Conservation (phyloP, 2,797 vertebrate genomes). For the Eleutherodactylus coqui region DNA sequence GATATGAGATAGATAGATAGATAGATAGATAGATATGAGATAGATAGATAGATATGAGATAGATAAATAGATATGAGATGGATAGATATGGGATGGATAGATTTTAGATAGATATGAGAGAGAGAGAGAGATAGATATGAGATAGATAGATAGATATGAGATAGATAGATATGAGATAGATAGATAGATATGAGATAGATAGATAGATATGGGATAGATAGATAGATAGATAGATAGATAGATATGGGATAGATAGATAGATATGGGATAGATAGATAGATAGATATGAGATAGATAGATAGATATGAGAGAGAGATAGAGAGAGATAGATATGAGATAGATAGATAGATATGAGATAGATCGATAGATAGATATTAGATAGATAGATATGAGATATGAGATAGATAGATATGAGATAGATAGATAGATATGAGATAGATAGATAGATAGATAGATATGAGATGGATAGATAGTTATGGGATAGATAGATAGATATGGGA, state of each 20-base stretch:
- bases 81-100: background rate
- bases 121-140: background rate
- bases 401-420: too few species aligned
- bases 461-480: background rate
- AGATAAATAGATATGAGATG: background rate
- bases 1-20: background rate
- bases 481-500: background rate
- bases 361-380: constrained; percentile 1
- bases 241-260: too few species aligned
- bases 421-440: background rate
- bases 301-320: too few species aligned
- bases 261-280: too few species aligned
- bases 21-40: background rate
- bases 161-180: background rate
- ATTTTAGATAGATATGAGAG: too few species aligned
- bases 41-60: background rate
- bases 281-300: background rate
- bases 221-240: constrained; percentile 11
- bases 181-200: background rate
- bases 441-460: background rate
- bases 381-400: background rate
- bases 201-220: background rate
- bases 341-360: background rate
- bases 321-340: background rate
- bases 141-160: background rate